Conservation (phyloP, 2,888 invertebrate genomes). For the Athetis lepigone region DNA sequence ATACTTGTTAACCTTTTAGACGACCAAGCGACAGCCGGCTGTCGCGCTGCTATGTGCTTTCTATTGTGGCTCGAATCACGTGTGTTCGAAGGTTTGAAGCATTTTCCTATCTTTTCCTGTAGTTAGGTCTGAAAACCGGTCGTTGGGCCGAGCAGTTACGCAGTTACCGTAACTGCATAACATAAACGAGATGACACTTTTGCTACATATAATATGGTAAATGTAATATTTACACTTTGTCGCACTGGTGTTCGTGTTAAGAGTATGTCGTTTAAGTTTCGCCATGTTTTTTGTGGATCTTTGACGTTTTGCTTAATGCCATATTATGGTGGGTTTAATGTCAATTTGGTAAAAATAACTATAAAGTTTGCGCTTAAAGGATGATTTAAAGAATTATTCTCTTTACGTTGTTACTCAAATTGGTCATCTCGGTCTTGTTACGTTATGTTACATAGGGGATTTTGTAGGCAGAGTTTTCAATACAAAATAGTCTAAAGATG, state of each 20-base stretch:
- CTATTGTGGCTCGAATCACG: too few relatives aligned
- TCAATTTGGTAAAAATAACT: not conserved
- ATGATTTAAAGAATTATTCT: not conserved
- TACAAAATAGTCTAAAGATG: too few relatives aligned
- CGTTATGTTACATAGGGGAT: too few relatives aligned
- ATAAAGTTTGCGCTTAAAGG: not conserved
- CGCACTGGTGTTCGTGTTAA: conserved; percentile 50
- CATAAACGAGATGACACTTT: conserved; percentile 58
- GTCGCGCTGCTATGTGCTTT: too few relatives aligned
- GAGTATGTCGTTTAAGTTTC: conserved; percentile 51
- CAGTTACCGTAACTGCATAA: conserved; percentile 51
- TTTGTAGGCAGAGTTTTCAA: too few relatives aligned
- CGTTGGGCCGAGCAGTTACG: conserved; percentile 33
- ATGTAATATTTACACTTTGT: conserved; percentile 38
- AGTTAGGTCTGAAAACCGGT: too few relatives aligned
- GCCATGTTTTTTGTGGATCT: conserved; percentile 10
- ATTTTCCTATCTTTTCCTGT: conserved; percentile 7
- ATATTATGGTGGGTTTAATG: conserved; percentile 1
- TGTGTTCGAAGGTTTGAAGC: too few relatives aligned
- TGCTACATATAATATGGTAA: conserved; percentile 54
- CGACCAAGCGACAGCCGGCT: too few relatives aligned
- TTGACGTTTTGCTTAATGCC: conserved; percentile 14
- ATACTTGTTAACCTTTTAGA: too few relatives aligned
- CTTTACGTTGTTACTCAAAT: not conserved
- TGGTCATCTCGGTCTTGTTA: too few relatives aligned